Conservation (phyloP, 2,113 vertebrate genomes). For the Apaloderma vittatum region DNA sequence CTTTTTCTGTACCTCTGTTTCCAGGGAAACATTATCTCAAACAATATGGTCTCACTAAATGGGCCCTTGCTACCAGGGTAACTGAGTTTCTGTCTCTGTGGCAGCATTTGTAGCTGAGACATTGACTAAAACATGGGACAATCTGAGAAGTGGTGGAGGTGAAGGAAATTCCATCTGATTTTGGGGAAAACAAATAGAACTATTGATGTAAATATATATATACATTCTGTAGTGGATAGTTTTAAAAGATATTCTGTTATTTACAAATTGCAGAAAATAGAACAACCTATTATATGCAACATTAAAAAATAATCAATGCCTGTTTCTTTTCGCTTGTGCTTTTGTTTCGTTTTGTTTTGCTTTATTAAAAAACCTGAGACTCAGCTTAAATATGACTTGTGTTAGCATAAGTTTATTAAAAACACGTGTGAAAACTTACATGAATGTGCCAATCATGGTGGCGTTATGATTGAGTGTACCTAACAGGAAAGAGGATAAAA, state of each 20-base stretch:
- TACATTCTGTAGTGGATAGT: neutral
- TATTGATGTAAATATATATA: neutral
- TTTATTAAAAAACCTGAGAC: neutral
- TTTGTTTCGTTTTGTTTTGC: neutral
- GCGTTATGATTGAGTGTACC: neutral
- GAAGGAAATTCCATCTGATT: neutral
- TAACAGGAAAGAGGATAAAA: neutral
- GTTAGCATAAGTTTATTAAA: neutral
- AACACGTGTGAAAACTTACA: neutral
- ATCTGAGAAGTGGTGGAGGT: neutral
- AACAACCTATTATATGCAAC: neutral
- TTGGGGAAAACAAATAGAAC: neutral
- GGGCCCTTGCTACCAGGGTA: neutral
- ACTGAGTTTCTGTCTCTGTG: neutral
- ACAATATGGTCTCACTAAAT: neutral
- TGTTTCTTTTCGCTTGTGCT: neutral
- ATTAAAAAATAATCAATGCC: neutral
- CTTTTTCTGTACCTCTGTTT: neutral
- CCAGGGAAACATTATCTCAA: neutral
- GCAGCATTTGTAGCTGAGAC: neutral
- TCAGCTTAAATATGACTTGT: neutral
- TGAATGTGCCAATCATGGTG: neutral
- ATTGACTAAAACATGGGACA: neutral
- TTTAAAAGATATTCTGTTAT: neutral
- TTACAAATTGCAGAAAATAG: neutral